These are phyloP conservation scores for Drosophila cognata DNA, from an alignment of 2,888 invertebrate species.

Conservation along the genomic window DNA sequence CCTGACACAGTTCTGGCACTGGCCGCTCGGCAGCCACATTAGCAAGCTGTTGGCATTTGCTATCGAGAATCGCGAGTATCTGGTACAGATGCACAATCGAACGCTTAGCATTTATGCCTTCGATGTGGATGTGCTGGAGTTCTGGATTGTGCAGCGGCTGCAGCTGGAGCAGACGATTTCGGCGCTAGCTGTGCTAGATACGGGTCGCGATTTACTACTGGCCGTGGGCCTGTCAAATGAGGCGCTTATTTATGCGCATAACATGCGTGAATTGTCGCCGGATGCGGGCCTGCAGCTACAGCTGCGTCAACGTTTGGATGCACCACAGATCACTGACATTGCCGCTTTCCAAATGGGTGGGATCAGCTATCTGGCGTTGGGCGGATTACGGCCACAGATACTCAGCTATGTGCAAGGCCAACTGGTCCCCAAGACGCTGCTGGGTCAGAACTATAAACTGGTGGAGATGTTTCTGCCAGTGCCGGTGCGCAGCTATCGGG, in stretches of 20 bases:
- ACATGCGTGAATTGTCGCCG: constrained; percentile 52
- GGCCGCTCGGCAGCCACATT: constrained; percentile 71
- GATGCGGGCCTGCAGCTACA: constrained; percentile 65
- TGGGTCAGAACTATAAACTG: constrained; percentile 82
- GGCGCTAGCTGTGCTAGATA: constrained; percentile 77
- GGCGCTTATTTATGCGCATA: constrained; percentile 76
- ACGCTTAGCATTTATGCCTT: constrained; percentile 81
- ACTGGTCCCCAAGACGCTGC: constrained; percentile 80
- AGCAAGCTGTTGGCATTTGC: constrained; percentile 69
- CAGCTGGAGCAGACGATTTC: constrained; percentile 64
- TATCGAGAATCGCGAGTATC: constrained; percentile 65
- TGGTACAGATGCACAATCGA: constrained; percentile 69
- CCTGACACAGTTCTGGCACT: constrained; percentile 72
- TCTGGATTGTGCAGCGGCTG: constrained; percentile 83
- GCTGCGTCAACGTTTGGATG: constrained; percentile 57
- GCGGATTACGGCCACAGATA: constrained; percentile 82
- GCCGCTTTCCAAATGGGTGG: constrained; percentile 84
- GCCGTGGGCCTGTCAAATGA: constrained; percentile 79
- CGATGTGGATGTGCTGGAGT: constrained; percentile 70
- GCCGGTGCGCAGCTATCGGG: constrained; percentile 83
- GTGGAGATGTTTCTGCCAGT: constrained; percentile 83
- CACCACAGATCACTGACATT: constrained; percentile 76
- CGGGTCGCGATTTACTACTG: constrained; percentile 81
- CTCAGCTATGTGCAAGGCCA: constrained; percentile 81
- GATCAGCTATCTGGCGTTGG: constrained; percentile 82